Evolutionary conservation across 2,888 invertebrate genomes (phyloP), one percentile per base, ranked within the genome.

Genomic region (Orchesella flavescens): DNA sequence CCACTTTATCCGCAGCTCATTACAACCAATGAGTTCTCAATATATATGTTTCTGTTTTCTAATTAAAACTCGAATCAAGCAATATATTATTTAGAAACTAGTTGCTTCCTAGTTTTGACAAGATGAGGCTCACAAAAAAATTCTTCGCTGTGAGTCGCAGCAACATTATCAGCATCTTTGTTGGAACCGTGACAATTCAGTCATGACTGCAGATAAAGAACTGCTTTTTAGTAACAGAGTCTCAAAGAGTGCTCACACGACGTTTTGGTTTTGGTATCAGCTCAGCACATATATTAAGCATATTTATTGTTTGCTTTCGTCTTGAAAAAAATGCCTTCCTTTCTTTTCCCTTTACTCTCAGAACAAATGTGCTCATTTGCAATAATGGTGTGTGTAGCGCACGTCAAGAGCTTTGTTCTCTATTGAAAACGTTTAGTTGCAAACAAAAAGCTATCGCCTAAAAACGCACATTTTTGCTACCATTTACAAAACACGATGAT

Each of bases 141-240:
- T 13, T 2, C 34, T 69, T 13, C 49, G 69, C 73, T 66, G 49
- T 15, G 65, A n/a, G n/a, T n/a, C n/a, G n/a, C n/a, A n/a, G 43
- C 65, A 66, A n/a, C n/a, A 13, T 55, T 63, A n/a, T n/a, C n/a
- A n/a, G n/a, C 34, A 34, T 34, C 34, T 43, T 74, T 72, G 77
- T 83, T 83, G 83, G 77, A 77, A 77, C 65, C 83, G 77, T 83
- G 83, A 83, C 83, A 83, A 83, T 77, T 77, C 43, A 77, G 83
- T 83, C 83, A 77, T 83, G 83, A 72, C 7, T 66, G 43, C 15
- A 61, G 73, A 66, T 80, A 66, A 80, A 80, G 43, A 73, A 68
- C 68, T 73, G 80, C 68, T 19, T 59, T 74, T 80, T 61, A 57
- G 65, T 66, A 21, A 23, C 21, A 21, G 43, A 12, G 49, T 49